phyloP scores from a whole-genome alignment of 2,113 vertebrate genomes.

The Tympanuchus pallidicinctus region DNA sequence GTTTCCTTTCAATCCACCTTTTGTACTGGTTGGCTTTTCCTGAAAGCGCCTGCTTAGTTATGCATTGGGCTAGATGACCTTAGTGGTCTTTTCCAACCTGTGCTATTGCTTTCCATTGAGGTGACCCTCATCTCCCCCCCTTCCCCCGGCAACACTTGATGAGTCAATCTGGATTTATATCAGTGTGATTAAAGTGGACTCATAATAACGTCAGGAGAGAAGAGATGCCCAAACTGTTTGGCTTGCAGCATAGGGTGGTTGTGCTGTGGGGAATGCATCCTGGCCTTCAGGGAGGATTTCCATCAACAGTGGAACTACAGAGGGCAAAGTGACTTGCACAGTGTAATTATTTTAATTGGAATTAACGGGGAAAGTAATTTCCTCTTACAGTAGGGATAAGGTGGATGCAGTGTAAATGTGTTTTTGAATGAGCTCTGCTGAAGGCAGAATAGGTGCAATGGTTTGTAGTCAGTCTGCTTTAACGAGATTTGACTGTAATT shows the following conservation, averaged over 20 bases:
- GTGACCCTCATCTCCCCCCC: too few relatives aligned
- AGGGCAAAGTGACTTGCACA: background rate
- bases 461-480: background rate
- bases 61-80: too few relatives aligned
- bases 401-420: background rate
- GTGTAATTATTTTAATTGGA: conserved; percentile 57
- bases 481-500: conserved; percentile 51
- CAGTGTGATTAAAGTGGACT: background rate
- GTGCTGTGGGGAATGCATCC: rapidly evolving
- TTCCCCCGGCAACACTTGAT: rapidly evolving
- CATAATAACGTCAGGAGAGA: background rate
- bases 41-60: background rate
- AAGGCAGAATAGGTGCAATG: conserved; percentile 12
- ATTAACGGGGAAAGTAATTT: conserved; percentile 35
- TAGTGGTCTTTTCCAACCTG: too few relatives aligned
- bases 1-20: conserved; percentile 3
- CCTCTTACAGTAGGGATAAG: conserved; percentile 12
- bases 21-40: conserved; percentile 32
- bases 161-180: background rate
- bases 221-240: background rate
- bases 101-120: too few relatives aligned
- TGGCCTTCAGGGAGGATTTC: background rate
- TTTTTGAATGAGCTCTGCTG: conserved; percentile 7
- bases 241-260: background rate
- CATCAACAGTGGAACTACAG: background rate